Base-by-base conservation (phyloP, 2,113 vertebrate species). In the Lophotis ruficrista region DNA sequence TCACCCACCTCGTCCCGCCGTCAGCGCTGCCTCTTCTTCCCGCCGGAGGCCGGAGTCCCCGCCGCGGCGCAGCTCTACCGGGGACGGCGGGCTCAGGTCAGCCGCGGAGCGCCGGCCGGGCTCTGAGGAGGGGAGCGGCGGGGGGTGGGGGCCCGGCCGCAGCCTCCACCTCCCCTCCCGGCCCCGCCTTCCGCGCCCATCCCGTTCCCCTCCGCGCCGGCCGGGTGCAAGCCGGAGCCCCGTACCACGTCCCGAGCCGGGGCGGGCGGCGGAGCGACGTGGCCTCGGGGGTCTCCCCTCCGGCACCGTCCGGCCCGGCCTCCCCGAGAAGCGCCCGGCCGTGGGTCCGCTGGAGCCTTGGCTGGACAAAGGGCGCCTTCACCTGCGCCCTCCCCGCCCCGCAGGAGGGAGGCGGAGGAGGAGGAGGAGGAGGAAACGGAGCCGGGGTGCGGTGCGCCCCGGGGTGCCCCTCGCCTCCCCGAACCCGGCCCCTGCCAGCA, bases 101-200 rank as follows among this genome's bases (percentile, higher is more conserved):
- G 12, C 48, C 6, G 38, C 51, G 6, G 27, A 71, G 57, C 45
- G 27, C 35, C 31, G 2, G 48, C 27, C 50, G n/a, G 10, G 2
- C 78, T 84, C 62, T 3, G 47, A 50, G 41, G 22, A 47, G 53
- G 30, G 43, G n/a, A 80, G 73, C n/a, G 31, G 66, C 23, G 14
- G 13, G 20, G 37, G 28, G 11, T 10, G 45, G 54, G 66, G 4
- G 18, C 8, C 43, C 33, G 23, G 21, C 53, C 41, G 18, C 38
- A 68, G 82, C 81, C 77, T 75, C 79, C 88, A 69, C 76, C 90
- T 71, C 73, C 58, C 57, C 30, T 27, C 30, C 11, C 58, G 27
- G 83, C 79, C 45, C 95, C 95, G 89, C 93, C 95, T 87, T 73
- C 86, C 18, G 69, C 62, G 15, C 78, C 82, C 93, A 77, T 90